A percentile compares a stretch with the other conserved stretches of the same genome.
These are phyloP conservation scores for Speoplatyrhinus poulsoni DNA, from an alignment of 2,113 vertebrate genomes.

Conservation along the genomic window DNA sequence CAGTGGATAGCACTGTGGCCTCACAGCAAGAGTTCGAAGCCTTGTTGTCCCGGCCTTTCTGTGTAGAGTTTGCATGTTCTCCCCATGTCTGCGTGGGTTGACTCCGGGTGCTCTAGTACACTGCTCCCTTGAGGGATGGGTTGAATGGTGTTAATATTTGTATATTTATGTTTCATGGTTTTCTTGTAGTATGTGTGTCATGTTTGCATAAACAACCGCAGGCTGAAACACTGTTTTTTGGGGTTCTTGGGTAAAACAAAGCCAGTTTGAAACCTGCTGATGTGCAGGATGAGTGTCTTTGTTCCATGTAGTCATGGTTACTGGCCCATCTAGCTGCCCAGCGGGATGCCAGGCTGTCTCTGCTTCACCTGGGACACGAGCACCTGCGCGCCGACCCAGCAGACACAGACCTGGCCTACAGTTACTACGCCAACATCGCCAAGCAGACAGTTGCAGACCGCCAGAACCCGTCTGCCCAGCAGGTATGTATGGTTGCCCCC, in stretches of 20 bases:
- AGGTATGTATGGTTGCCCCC: conserved; percentile 46
- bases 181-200: not conserved
- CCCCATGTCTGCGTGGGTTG: too few relatives aligned
- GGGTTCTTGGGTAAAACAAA: too few relatives aligned
- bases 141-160: not conserved
- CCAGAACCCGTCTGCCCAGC: conserved; percentile 57
- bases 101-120: too few relatives aligned
- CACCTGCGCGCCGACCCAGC: conserved; percentile 66
- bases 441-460: conserved; percentile 71
- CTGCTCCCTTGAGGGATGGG: too few relatives aligned
- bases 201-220: not conserved
- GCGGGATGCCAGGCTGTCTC: conserved; percentile 71
- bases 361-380: conserved; percentile 74
- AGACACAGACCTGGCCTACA: conserved; percentile 75
- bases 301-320: conserved; percentile 68
- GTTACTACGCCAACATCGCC: conserved; percentile 80
- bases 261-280: too few relatives aligned
- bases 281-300: not conserved
- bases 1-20: too few relatives aligned
- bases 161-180: not conserved
- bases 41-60: too few relatives aligned
- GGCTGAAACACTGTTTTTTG: too few relatives aligned
- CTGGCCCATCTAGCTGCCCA: conserved; percentile 76
- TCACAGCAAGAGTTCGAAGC: too few relatives aligned
- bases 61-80: too few relatives aligned